Conservation (phyloP, 2,113 vertebrate genomes). For the Oxygymnocypris stewartii region DNA sequence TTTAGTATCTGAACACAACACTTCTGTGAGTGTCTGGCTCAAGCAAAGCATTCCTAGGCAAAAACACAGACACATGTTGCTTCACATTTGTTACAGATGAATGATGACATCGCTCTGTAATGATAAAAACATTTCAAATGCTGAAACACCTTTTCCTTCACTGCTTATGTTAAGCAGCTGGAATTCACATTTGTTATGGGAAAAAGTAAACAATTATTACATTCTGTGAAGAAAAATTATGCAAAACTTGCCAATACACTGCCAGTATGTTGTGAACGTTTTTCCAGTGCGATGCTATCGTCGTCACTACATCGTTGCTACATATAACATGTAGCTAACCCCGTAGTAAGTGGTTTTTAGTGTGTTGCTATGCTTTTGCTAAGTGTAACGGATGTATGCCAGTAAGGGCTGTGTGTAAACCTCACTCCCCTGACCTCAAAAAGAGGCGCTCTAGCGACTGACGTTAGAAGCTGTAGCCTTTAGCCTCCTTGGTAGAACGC, state of each 20-base stretch:
- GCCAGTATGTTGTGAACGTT: not conserved
- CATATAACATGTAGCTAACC: no score
- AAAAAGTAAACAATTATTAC: not conserved
- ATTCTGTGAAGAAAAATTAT: not conserved
- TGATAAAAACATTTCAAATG: conserved; percentile 50
- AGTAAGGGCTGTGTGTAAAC: no score
- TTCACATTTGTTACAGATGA: conserved; percentile 59
- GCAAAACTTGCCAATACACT: not conserved
- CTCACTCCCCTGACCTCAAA: no score
- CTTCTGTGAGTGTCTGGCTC: conserved; percentile 36
- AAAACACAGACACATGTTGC: conserved; percentile 51
- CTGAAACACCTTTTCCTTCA: conserved; percentile 47
- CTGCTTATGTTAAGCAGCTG: conserved; percentile 23
- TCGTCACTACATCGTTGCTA: no score
- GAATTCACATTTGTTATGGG: conserved; percentile 27
- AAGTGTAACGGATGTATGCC: no score
- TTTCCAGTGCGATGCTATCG: not conserved
- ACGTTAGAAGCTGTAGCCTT: no score
- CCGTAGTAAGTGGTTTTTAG: no score
- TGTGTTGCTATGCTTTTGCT: no score
- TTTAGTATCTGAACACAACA: not conserved
- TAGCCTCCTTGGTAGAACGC: no score
- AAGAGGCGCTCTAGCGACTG: no score
- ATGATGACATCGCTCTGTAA: conserved; percentile 53
- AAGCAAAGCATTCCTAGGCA: conserved; percentile 52